Conservation (phyloP, 2,888 invertebrate genomes). For the Seira ritae region DNA sequence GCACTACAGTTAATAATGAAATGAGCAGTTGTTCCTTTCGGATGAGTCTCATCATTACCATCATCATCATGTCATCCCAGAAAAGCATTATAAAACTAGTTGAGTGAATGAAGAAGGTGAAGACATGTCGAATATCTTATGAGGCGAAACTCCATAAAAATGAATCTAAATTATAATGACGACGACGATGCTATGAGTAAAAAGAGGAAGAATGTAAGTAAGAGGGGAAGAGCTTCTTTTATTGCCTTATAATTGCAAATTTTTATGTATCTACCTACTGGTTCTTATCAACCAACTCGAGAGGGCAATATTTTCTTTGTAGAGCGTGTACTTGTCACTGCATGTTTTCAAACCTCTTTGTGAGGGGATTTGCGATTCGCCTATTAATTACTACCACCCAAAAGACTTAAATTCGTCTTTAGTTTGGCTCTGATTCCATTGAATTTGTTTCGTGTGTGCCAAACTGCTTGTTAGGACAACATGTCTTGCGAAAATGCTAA, state of each 20-base stretch:
- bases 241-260: not conserved
- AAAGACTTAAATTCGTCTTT: too few relatives aligned
- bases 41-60: not conserved
- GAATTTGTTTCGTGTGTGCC: too few relatives aligned
- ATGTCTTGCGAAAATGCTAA: too few relatives aligned
- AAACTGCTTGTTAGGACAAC: too few relatives aligned
- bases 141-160: not conserved
- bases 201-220: not conserved
- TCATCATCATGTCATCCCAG: not conserved
- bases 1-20: not conserved
- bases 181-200: not conserved
- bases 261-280: not conserved
- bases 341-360: too few relatives aligned
- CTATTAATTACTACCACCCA: too few relatives aligned
- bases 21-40: not conserved
- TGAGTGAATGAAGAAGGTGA: too few relatives aligned
- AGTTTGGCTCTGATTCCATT: too few relatives aligned
- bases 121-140: constrained; percentile 7
- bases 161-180: not conserved
- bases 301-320: too few relatives aligned
- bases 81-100: not conserved
- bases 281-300: not conserved
- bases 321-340: too few relatives aligned
- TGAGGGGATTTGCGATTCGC: too few relatives aligned
- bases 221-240: not conserved